Evolutionary conservation across 2,113 vertebrate species (phyloP), one percentile per base, ranked within the genome.

Genomic region (Natator depressus): DNA sequence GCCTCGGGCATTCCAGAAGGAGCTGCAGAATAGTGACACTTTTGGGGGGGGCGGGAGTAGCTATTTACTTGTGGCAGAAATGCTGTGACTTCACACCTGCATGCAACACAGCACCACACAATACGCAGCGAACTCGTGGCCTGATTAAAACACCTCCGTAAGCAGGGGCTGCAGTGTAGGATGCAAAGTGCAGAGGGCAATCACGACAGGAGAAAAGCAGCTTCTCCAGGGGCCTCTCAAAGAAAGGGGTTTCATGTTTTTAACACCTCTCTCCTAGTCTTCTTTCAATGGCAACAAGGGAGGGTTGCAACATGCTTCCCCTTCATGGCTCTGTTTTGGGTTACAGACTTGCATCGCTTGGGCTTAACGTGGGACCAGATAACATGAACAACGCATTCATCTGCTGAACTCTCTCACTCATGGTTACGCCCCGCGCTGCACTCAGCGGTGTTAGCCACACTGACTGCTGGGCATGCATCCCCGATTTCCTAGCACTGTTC

Each of bases 161-260:
- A 91, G 51, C 57, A 83, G 29, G 50, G 8, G 49, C 14, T 1
- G 1, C 57, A 4, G 1, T 19, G 0, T 24, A 57, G 10, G 3
- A 10, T 47, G 27, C 72, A 42, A 51, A 69, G 9, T 4, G 31
- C 31, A 25, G 8, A 46, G 27, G 31, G 25, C 53, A 31, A 72
- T 46, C 27, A 0, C 0, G 3, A 69, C 31, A 57, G 25, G 2
- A 27, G 25, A 84, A 25, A 9, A 1, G 14, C 72, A 50, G 42
- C 24, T 0, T 25, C 76, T 38, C 19, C 46, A 47, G 42, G 4
- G 17, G 1, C 42, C 35, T 87, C 42, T 49, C 2, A 2, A 47
- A 29, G 25, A 47, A 78, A 16, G 12, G 24, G 78, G 51, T 27
- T 0, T 0, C 13, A 10, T 1, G 5, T 2, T 5, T 14, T 46